These are phyloP conservation scores for Syngnathus scovelli DNA, from an alignment of 2,113 vertebrate species.

Conservation along the genomic window DNA sequence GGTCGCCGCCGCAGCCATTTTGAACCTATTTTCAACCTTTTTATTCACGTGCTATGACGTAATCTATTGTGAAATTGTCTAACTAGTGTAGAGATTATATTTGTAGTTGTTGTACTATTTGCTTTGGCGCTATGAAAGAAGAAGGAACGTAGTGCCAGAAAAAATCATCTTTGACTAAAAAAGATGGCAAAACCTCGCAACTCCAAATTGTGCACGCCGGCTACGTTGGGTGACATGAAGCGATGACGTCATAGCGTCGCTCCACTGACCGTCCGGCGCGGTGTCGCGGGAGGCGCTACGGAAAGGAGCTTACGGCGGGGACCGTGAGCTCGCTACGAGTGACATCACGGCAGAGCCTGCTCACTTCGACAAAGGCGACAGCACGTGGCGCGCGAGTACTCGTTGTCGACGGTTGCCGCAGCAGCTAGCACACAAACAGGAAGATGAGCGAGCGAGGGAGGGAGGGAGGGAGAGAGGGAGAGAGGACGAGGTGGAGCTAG, in stretches of 20 bases:
- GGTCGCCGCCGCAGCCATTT: too few relatives aligned
- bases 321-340: not conserved
- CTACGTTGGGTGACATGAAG: conserved; percentile 20
- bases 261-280: conserved; percentile 53
- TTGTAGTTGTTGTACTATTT: too few relatives aligned
- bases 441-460: not conserved
- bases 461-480: conserved; percentile 32
- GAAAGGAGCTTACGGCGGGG: not conserved
- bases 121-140: too few relatives aligned
- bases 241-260: conserved; percentile 59
- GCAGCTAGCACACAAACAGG: conserved; percentile 42
- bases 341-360: conserved; percentile 39
- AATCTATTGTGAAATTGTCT: too few relatives aligned
- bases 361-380: conserved; percentile 38
- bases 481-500: conserved; percentile 56
- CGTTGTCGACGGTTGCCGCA: conserved; percentile 24
- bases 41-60: too few relatives aligned
- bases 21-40: too few relatives aligned
- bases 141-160: too few relatives aligned
- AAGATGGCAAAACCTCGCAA: conserved; percentile 10
- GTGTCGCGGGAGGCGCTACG: not conserved
- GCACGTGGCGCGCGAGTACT: conserved; percentile 37
- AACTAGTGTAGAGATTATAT: too few relatives aligned
- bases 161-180: too few relatives aligned
- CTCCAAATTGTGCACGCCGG: conserved; percentile 30